A percentile compares a stretch with the other conserved stretches of the same genome.
These are phyloP conservation scores for Noctua pronuba DNA, from an alignment of 2,888 invertebrate genomes.

Conservation along the genomic window DNA sequence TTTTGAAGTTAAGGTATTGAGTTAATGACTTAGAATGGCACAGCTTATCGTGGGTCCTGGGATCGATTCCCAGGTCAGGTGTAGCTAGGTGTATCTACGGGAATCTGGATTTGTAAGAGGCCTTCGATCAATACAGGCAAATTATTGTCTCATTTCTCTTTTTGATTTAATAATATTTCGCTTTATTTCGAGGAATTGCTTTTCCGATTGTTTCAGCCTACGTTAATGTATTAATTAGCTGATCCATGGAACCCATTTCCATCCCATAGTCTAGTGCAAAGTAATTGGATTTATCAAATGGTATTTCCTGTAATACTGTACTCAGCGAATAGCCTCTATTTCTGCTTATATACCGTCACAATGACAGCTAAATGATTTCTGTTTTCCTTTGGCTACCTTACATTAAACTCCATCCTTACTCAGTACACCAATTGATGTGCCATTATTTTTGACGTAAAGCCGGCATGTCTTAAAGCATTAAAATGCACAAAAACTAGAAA, in stretches of 20 bases:
- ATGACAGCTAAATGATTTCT: neutral
- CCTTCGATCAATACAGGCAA: neutral
- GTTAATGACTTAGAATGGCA: neutral
- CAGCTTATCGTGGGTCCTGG: neutral
- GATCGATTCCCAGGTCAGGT: neutral
- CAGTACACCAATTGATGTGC: neutral
- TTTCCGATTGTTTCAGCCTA: neutral
- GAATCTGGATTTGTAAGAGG: neutral
- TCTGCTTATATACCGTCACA: neutral
- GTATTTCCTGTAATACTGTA: neutral
- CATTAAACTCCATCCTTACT: too few relatives aligned
- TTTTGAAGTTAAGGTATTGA: neutral
- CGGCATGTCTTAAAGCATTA: neutral
- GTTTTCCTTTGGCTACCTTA: neutral
- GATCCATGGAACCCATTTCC: neutral
- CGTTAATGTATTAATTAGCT: conserved; percentile 11
- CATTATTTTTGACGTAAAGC: neutral
- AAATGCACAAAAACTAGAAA: neutral
- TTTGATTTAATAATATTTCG: neutral
- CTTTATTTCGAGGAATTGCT: neutral
- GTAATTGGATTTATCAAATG: conserved; percentile 10
- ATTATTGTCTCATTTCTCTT: neutral
- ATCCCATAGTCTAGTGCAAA: neutral
- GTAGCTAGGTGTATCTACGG: neutral
- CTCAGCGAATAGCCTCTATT: neutral